Base-by-base conservation (phyloP, 2,797 vertebrate genomes). In the Lepus oiostolus region DNA sequence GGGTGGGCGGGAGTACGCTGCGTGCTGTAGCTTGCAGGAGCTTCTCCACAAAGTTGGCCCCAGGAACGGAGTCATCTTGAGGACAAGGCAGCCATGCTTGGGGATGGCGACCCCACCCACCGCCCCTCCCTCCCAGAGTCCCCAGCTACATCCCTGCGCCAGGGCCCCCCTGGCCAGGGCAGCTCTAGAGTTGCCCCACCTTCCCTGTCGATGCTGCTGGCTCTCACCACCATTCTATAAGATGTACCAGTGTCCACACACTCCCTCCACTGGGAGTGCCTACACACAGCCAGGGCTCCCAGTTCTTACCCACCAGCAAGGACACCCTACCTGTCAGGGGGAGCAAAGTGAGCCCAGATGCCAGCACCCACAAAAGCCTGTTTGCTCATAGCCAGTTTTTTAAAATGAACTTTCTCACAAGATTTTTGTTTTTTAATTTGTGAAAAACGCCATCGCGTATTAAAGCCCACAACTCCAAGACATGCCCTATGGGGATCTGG, bases 21-120 rank as follows among this genome's bases (percentile, higher is more conserved):
- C 3, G 10, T 0, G 0, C 22, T 6, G 0, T n/a, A 5, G 5
- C 14, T 54, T 63, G 19, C 26, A 30, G 70, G 32, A 87, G 26
- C 3, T 38, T 65, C 67, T 52, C 72, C 22, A 0, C 70, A 76
- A 77, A 28, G 28, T 10, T 50, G 28, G 42, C 82, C 68, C 7
- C n/a, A 74, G 26, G 65, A 54, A 62, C 76, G 21, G 38, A 42
- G 28, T 76, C 24, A 4, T 80, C 26, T 50, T 47, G 24, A 58
- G 79, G 85, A 5, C 26, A 35, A 67, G 47, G 19, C 24, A 19
- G 67, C 67, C 52, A 0, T 1, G 1, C 62, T 75, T 30, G 35
- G 38, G 38, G 30, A 4, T 32, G 68, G 7, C 14, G 10, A 5
- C 7, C 70, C 32, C 12, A 62, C 17, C 3, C 19, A 3, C 30